Base-by-base conservation (phyloP, 1,140 invertebrate genomes). In the Cephus cinctus region DNA sequence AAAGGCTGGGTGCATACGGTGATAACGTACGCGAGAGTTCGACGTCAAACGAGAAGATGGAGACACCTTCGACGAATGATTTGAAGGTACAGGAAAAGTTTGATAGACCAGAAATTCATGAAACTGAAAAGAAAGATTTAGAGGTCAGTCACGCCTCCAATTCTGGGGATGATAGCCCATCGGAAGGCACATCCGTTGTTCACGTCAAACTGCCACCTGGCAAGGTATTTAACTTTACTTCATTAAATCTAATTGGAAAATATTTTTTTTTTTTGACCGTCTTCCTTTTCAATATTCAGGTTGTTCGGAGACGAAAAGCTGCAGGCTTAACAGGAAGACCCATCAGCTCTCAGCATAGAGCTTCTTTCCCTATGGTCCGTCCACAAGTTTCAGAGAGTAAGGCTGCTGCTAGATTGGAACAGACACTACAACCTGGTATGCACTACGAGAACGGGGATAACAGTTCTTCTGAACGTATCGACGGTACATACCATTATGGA, bases 151-250 rank as follows among this genome's bases (percentile, higher is more conserved):
- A 81, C 36, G 75, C 77, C 35, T 81, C 81, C 27, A 81, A 80
- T 64, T 81, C 76, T 19, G 80, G 78, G 25, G 69, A 74, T 42
- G 76, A 77, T n/a, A 73, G 73, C 52, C 70, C 73, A 36, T 65
- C 69, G 27, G 79, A 83, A 45, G 84, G 81, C 53, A 78, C 73
- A 50, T 76, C 78, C n/a, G 58, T 83, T 34, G 81, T 87, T 5
- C 81, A 81, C 50, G 82, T 83, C 1, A 83, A 85, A 56, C 59
- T 87, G 50, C 82, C 86, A 23, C 80, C 85, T 12, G 86, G 85
- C 46, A 87, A 86, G 75, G 85, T 85, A 14, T 53, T 8, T 18
- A 20, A 16, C 39, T 25, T 27, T 12, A 9, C 9, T 27, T 18
- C 4, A 27, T 27, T n/a, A 8, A 27, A 27, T 27, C n/a, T n/a